A percentile compares a stretch with the other conserved stretches of the same genome.
Conservation (phyloP, 2,797 vertebrate genomes). For the Trachops cirrhosus region DNA sequence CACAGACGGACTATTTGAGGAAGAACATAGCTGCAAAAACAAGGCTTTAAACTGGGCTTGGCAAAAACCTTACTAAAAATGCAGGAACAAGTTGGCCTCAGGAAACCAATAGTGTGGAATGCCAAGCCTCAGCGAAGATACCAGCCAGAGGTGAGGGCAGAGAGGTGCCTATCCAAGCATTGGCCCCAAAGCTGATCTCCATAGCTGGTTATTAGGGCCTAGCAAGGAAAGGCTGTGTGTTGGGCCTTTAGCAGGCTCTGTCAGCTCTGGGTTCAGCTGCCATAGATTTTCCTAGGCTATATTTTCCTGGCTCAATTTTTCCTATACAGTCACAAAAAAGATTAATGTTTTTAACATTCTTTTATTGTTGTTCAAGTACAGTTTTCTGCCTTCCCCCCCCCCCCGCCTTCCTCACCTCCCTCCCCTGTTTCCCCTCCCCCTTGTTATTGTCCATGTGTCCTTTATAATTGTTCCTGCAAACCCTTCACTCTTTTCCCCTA, state of each 20-base stretch:
- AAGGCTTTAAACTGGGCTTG: neutral
- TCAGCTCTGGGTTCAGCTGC: neutral
- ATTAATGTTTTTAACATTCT: no score
- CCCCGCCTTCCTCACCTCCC: no score
- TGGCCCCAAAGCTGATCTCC: neutral
- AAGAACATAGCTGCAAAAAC: neutral
- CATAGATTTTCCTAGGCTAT: neutral
- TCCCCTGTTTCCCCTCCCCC: no score
- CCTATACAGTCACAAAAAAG: neutral
- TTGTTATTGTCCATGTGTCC: no score
- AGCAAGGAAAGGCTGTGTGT: neutral
- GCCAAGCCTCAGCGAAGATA: neutral
- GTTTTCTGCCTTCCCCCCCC: no score
- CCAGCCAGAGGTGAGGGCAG: neutral
- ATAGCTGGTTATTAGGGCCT: neutral
- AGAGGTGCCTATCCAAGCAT: neutral
- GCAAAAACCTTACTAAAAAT: neutral
- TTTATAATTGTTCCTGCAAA: no score
- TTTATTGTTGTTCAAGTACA: no score
- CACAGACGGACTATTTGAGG: neutral
- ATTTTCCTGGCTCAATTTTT: neutral
- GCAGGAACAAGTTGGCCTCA: neutral
- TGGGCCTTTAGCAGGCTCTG: neutral
- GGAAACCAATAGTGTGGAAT: neutral
- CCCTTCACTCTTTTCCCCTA: no score